These are phyloP conservation scores for Pygoscelis adeliae DNA, from an alignment of 2,113 vertebrate species.

Conservation along the genomic window DNA sequence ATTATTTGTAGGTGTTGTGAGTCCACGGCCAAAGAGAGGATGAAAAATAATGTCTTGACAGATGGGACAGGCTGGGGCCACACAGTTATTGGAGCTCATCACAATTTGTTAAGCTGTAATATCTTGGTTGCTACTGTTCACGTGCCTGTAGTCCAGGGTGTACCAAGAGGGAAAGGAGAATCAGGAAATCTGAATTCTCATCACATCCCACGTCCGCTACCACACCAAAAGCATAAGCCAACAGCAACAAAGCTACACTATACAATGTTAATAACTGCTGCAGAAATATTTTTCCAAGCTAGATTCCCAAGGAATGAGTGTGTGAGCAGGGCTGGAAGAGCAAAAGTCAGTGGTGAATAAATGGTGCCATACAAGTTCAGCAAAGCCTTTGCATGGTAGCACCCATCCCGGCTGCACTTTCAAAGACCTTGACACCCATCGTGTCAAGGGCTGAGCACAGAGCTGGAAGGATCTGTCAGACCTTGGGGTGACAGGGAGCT, in stretches of 20 bases:
- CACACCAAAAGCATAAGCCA: not conserved
- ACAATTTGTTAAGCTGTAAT: not conserved
- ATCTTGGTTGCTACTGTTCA: not conserved
- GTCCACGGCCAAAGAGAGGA: not conserved
- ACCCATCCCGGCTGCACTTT: not conserved
- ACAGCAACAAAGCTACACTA: not conserved
- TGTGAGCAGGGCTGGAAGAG: not conserved
- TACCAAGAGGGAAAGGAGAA: not conserved
- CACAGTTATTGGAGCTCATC: not conserved
- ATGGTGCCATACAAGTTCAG: not conserved
- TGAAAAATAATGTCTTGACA: not conserved
- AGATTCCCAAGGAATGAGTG: not conserved
- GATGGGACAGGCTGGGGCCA: not conserved
- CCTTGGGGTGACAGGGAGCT: rapidly evolving
- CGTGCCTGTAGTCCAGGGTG: rapidly evolving
- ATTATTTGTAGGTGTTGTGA: not conserved
- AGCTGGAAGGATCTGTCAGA: not conserved
- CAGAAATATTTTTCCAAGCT: not conserved
- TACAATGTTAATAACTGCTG: not conserved
- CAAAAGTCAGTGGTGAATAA: not conserved
- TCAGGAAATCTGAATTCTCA: not conserved
- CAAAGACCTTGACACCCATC: not conserved
- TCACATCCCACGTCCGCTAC: rapidly evolving
- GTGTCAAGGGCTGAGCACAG: not conserved
- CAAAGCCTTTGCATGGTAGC: not conserved